Evolutionary conservation across 2,797 vertebrate genomes (phyloP).

Genomic region (Apodemus agrarius): DNA sequence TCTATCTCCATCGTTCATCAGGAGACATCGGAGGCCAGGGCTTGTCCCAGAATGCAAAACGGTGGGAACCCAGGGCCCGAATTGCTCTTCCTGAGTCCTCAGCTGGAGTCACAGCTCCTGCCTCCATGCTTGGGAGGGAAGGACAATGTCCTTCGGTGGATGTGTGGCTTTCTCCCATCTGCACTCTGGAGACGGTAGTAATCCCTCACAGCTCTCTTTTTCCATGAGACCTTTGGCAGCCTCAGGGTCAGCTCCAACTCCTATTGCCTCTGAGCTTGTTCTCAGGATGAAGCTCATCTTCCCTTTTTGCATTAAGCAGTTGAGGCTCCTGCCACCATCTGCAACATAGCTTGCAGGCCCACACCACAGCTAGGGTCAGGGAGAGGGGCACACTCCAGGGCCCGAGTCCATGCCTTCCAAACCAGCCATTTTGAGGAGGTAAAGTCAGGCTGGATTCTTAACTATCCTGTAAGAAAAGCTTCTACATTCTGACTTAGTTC

Average conservation of each 20-base stretch:
- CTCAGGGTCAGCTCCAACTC: neutral
- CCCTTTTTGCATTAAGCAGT: neutral
- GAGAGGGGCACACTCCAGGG: accelerated
- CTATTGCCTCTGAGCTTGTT: neutral
- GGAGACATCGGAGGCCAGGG: neutral
- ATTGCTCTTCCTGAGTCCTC: accelerated
- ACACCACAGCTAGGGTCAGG: accelerated
- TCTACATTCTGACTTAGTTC: accelerated
- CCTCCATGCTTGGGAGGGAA: neutral
- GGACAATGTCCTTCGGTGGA: accelerated
- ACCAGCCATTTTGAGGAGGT: accelerated
- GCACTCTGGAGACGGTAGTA: neutral
- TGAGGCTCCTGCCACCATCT: neutral
- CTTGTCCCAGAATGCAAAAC: neutral
- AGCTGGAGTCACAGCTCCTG: neutral
- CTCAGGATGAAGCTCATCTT: neutral
- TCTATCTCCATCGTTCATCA: neutral
- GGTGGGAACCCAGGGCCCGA: neutral
- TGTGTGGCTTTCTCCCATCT: neutral
- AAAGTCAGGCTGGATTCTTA: neutral
- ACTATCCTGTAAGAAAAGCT: accelerated
- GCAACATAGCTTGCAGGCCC: neutral
- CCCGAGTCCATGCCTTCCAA: too few species aligned
- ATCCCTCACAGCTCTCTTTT: neutral
- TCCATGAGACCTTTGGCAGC: neutral